Evolutionary conservation across 2,888 invertebrate genomes (phyloP).

Genomic region (Agrotis clavis): DNA sequence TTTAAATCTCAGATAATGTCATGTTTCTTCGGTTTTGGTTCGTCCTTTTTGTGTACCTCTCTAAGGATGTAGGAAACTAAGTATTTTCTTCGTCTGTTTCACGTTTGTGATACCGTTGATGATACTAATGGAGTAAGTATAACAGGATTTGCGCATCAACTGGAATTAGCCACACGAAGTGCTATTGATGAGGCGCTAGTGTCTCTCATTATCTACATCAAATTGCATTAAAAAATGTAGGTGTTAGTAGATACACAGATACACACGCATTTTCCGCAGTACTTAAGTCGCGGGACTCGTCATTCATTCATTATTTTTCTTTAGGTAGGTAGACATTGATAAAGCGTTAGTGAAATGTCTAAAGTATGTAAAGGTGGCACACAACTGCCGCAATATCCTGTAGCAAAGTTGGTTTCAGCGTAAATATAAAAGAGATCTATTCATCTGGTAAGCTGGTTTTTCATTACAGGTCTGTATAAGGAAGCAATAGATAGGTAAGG

Average conservation of each 20-base stretch:
- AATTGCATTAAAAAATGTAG: too few relatives aligned
- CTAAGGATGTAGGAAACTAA: too few relatives aligned
- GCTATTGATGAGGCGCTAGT: too few relatives aligned
- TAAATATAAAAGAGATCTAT: constrained; percentile 35
- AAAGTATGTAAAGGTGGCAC: not conserved
- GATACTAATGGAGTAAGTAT: not conserved
- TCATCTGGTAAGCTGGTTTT: constrained; percentile 46
- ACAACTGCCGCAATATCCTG: constrained; percentile 11
- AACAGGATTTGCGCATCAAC: not conserved
- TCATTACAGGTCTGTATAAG: constrained; percentile 67
- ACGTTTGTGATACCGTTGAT: too few relatives aligned
- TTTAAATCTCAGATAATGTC: too few relatives aligned
- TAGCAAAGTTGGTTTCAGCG: constrained; percentile 18
- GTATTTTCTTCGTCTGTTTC: too few relatives aligned
- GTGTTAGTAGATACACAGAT: too few relatives aligned
- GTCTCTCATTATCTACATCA: too few relatives aligned
- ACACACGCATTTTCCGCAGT: too few relatives aligned
- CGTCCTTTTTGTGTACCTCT: not conserved
- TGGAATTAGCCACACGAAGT: not conserved
- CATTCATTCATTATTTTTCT: too few relatives aligned
- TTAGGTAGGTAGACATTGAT: not conserved
- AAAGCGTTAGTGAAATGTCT: not conserved
- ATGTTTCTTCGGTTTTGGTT: too few relatives aligned
- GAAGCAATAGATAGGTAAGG: constrained; percentile 74
- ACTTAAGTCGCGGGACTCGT: too few relatives aligned